Evolutionary conservation across 2,113 vertebrate genomes (phyloP), one percentile per base, ranked within the genome.

Genomic region (Gallinago undulata): DNA sequence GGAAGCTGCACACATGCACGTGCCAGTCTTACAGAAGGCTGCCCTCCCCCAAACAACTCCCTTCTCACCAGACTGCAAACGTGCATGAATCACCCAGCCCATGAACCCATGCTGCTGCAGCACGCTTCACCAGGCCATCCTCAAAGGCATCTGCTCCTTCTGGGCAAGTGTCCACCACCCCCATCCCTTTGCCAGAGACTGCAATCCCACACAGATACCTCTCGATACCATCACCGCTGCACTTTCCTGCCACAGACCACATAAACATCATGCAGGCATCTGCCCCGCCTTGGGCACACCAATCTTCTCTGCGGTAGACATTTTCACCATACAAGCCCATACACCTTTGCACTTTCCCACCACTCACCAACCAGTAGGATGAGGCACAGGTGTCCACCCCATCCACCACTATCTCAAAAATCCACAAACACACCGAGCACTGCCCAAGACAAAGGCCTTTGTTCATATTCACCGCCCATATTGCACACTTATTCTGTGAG

Each of bases 141-240:
- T 43, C 48, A 72, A 75, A 90, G 18, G 15, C 45, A 74, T n/a
- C 47, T 64, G 33, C 15, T 87, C 47, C 33, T 64, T 82, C 43
- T 51, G 5, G 45, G 43, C 9, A 85, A 82, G 22, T 13, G n/a
- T 66, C 1, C 1, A 30, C 13, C 7, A 0, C 0, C 3, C 1
- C 51, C n/a, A 51, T 15, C 28, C 7, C 14, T 83, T 41, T 55
- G 33, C n/a, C 11, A 33, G 11, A 57, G 41, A 11, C 27, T 62
- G 17, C 51, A 90, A 80, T 8, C 59, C n/a, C 75, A 66, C 21
- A 4, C 6, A 27, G 92, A 77, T 39, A 4, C 45, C 55, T 69
- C 43, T 68, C 25, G 77, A 80, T 41, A 60, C 43, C 19, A 12
- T 43, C 30, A 64, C 18, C 47, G 27, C 33, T 56, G 31, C 41